Conservation (phyloP, 2,888 invertebrate species). For the Cataglyphis altisquamis region DNA sequence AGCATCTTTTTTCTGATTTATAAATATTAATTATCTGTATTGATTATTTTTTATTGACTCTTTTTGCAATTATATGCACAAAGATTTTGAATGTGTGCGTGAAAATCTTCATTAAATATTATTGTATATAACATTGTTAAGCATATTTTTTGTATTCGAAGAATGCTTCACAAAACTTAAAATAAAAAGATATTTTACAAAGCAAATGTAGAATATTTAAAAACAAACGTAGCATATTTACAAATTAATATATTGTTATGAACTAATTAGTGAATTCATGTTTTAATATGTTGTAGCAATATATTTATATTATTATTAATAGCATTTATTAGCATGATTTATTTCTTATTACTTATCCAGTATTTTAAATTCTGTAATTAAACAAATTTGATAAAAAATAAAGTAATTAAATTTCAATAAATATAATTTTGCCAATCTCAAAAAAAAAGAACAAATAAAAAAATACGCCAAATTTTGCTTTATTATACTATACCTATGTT, state of each 20-base stretch:
- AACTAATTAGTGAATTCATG: conserved; percentile 14
- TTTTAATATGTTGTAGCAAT: conserved; percentile 15
- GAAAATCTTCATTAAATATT: conserved; percentile 28
- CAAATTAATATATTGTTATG: neutral
- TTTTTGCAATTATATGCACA: neutral
- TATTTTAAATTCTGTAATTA: neutral
- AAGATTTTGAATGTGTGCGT: neutral
- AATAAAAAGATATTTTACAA: conserved; percentile 12
- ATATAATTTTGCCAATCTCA: conserved; percentile 27
- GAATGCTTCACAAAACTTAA: neutral
- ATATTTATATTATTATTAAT: conserved; percentile 36
- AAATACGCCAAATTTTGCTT: conserved; percentile 17
- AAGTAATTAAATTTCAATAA: conserved; percentile 17
- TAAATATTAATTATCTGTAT: neutral
- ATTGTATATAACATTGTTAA: conserved; percentile 1
- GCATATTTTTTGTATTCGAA: neutral
- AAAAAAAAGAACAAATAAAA: conserved; percentile 15
- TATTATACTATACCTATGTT: conserved; percentile 25
- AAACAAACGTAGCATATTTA: neutral
- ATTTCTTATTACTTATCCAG: neutral
- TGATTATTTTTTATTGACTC: neutral
- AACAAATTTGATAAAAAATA: conserved; percentile 12
- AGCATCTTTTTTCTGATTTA: neutral
- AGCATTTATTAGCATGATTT: neutral
- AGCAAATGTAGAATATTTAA: no score